Evolutionary conservation across 2,113 vertebrate species (phyloP).

Genomic region (Poeciliopsis occidentalis): DNA sequence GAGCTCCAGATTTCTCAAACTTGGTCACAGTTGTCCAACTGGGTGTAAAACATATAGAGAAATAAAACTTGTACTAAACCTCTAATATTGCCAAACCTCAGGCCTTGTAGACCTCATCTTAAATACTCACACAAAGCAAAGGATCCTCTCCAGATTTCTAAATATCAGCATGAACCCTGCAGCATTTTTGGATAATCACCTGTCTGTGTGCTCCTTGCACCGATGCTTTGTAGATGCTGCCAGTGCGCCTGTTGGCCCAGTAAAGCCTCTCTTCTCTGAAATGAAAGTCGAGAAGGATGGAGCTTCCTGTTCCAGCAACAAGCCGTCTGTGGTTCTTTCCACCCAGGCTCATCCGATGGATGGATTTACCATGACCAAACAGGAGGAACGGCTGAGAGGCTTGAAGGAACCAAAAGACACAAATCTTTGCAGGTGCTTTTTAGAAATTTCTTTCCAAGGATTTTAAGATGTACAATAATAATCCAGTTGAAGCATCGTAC

Average conservation of each 20-base stretch:
- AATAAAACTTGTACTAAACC: too few species aligned
- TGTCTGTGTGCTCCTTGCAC: slow-evolving; percentile 83
- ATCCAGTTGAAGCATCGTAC: too few species aligned
- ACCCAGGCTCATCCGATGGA: slow-evolving; percentile 85
- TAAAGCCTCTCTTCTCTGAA: slow-evolving; percentile 84
- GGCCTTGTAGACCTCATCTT: too few species aligned
- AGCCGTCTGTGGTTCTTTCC: slow-evolving; percentile 84
- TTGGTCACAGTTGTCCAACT: too few species aligned
- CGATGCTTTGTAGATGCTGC: slow-evolving; percentile 84
- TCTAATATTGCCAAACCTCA: too few species aligned
- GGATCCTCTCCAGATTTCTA: too few species aligned
- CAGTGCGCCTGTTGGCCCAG: slow-evolving; percentile 85
- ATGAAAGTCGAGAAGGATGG: slow-evolving; percentile 85
- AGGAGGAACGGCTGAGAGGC: slow-evolving; percentile 87
- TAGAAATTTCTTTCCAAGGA: not conserved
- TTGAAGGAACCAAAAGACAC: slow-evolving; percentile 52
- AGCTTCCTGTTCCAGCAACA: slow-evolving; percentile 77
- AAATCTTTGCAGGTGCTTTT: not conserved
- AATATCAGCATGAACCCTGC: too few species aligned
- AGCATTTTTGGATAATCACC: slow-evolving; percentile 75
- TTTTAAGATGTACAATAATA: not conserved
- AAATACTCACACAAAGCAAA: too few species aligned
- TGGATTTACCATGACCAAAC: slow-evolving; percentile 85
- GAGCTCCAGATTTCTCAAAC: too few species aligned
- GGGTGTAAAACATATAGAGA: too few species aligned